Evolutionary conservation across 1,140 invertebrate genomes (phyloP).

Genomic region (Tetranychus urticae): DNA sequence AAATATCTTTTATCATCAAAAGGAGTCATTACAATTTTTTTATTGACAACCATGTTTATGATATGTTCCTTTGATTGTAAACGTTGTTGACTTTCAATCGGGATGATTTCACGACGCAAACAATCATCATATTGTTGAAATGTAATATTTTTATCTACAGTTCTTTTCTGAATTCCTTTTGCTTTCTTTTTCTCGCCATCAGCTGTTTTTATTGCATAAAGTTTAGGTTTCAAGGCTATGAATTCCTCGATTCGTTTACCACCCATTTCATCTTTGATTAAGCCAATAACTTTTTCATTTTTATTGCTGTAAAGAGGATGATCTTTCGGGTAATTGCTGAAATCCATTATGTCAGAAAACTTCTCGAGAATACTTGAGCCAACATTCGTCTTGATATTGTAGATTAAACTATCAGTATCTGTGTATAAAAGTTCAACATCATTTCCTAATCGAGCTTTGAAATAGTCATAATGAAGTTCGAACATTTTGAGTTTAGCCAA

Average conservation of each 20-base stretch:
- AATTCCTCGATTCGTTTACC: conserved; percentile 20
- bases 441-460: conserved; percentile 16
- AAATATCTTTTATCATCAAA: no score
- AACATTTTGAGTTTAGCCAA: conserved; percentile 16
- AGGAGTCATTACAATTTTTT: no score
- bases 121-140: not conserved
- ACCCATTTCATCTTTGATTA: conserved; percentile 26
- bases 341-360: not conserved
- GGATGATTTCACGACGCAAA: not conserved
- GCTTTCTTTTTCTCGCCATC: not conserved
- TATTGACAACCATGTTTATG: no score
- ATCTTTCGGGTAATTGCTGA: not conserved
- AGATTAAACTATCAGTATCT: conserved; percentile 23
- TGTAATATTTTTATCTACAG: not conserved
- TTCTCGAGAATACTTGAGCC: conserved; percentile 20
- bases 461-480: conserved; percentile 17
- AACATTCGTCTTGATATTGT: conserved; percentile 19
- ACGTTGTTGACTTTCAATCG: not conserved
- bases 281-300: conserved; percentile 26
- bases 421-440: conserved; percentile 17
- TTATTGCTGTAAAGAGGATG: conserved; percentile 10
- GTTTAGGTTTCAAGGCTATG: conserved; percentile 22
- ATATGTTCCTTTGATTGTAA: not conserved
- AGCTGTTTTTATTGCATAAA: not conserved
- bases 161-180: not conserved